These are phyloP conservation scores for Brachionus sp. DNA, from an alignment of 1,140 invertebrate genomes.

Conservation along the genomic window DNA sequence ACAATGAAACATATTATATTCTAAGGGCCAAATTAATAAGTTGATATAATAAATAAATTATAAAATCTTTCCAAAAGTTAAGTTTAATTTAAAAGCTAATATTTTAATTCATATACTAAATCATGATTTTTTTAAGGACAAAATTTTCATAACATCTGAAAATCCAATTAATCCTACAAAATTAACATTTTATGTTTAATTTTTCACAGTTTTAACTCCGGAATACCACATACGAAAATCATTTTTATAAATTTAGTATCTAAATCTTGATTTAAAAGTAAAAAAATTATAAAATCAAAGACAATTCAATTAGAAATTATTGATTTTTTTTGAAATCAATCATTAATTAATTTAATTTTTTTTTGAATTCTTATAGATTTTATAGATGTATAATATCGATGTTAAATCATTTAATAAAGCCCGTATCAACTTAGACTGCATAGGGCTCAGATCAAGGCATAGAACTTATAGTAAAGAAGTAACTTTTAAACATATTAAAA, in stretches of 20 bases:
- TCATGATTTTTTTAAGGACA: background rate
- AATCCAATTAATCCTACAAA: background rate
- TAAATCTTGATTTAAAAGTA: background rate
- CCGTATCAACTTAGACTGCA: background rate
- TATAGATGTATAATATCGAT: background rate
- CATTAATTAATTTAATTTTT: background rate
- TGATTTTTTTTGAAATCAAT: too few relatives aligned
- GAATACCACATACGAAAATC: background rate
- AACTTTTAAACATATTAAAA: background rate
- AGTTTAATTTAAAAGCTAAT: background rate
- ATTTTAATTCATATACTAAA: background rate
- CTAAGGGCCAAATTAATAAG: too few relatives aligned
- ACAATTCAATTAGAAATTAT: background rate
- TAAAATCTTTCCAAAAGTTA: background rate
- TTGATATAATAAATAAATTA: too few relatives aligned
- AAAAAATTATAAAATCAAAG: background rate
- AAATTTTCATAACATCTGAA: background rate
- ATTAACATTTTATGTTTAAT: constrained; percentile 6
- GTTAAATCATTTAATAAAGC: background rate
- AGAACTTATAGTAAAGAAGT: background rate
- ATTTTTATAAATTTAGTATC: background rate
- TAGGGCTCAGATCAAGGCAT: background rate
- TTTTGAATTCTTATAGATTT: background rate
- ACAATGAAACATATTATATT: too few relatives aligned
- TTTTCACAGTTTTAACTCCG: background rate